Conservation (phyloP, 2,888 invertebrate genomes). For the Cryptus armator region DNA sequence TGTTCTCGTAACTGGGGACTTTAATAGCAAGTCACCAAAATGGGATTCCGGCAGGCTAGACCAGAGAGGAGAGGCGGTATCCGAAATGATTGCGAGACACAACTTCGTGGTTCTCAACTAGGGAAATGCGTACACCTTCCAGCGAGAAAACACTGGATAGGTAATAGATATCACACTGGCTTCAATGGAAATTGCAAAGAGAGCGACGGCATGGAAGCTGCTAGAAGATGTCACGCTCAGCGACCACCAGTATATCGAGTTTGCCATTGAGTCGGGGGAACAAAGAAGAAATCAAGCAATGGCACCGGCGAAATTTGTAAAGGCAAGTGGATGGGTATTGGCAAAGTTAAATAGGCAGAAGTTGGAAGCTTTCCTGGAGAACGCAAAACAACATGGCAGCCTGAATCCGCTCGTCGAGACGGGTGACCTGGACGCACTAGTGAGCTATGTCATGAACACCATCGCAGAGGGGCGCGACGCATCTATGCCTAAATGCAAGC, state of each 20-base stretch:
- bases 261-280: conserved; percentile 26
- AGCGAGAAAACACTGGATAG: conserved; percentile 57
- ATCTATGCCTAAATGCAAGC: no score
- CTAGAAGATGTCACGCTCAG: conserved; percentile 63
- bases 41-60: conserved; percentile 64
- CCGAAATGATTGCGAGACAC: conserved; percentile 63
- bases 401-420: no score
- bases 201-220: conserved; percentile 60
- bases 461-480: no score
- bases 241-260: conserved; percentile 65
- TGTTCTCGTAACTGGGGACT: conserved; percentile 53
- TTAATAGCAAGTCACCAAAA: conserved; percentile 66
- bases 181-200: conserved; percentile 40
- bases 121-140: conserved; percentile 65
- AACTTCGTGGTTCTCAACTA: conserved; percentile 48
- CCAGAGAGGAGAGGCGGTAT: conserved; percentile 52
- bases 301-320: background rate
- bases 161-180: conserved; percentile 68
- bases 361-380: no score
- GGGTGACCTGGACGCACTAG: no score
- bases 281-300: no score
- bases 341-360: background rate
- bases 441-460: no score
- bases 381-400: no score
- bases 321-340: conserved; percentile 9